A percentile compares a stretch with the other conserved stretches of the same genome.
These are phyloP conservation scores for Actinernus sp. DNA, from an alignment of 92 coral and sea anemone genomes.

Conservation along the genomic window DNA sequence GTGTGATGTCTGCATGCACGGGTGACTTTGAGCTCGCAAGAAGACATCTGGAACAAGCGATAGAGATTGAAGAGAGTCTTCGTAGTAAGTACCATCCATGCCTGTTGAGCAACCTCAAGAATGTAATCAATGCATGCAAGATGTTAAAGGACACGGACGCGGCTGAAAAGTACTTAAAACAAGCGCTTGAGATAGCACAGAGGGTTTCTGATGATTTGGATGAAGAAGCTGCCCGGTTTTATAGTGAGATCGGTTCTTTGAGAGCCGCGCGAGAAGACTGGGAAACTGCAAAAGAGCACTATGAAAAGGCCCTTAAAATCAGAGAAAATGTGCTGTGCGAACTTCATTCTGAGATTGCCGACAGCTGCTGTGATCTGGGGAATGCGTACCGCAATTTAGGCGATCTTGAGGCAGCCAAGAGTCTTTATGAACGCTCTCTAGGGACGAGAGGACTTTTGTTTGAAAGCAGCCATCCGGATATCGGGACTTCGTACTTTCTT, in stretches of 20 bases:
- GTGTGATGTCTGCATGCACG: constrained; percentile 26
- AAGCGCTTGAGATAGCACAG: constrained; percentile 20
- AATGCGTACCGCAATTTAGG: constrained; percentile 10
- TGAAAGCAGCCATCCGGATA: constrained; percentile 9
- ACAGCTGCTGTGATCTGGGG: constrained; percentile 25
- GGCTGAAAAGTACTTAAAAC: constrained; percentile 5
- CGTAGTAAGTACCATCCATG: constrained; percentile 13
- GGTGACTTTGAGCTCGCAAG: constrained; percentile 8
- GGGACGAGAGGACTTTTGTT: constrained; percentile 33
- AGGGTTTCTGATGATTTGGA: neutral
- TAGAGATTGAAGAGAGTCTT: constrained; percentile 24
- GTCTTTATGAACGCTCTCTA: constrained; percentile 19
- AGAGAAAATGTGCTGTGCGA: constrained; percentile 12
- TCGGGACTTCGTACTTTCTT: constrained; percentile 27
- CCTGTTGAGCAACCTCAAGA: constrained; percentile 11
- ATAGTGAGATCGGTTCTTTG: constrained; percentile 21
- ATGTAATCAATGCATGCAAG: constrained; percentile 23
- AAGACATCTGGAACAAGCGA: constrained; percentile 15
- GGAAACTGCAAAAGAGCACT: constrained; percentile 11
- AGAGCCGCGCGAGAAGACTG: constrained; percentile 9
- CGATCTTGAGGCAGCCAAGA: constrained; percentile 13
- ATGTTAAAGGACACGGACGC: constrained; percentile 7
- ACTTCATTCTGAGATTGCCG: constrained; percentile 18
- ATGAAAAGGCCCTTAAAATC: constrained; percentile 4
- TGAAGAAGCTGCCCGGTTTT: constrained; percentile 14